Percentiles rank a stretch among this genome's conserved stretches.
Conservation (phyloP, 2,888 invertebrate genomes). For the Aporophyla nigra region DNA sequence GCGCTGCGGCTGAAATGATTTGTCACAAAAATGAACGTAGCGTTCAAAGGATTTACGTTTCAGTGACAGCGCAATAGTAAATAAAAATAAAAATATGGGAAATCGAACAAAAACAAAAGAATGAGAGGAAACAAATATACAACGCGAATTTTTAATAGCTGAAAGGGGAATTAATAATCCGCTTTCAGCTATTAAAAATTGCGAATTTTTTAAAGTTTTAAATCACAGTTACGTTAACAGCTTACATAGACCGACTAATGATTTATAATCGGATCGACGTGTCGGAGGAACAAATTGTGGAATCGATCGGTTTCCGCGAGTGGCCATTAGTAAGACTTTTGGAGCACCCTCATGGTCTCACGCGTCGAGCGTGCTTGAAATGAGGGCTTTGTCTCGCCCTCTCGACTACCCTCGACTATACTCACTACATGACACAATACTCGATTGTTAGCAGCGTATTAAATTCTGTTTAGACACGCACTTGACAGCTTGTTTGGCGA, state of each 20-base stretch:
- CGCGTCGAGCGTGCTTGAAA: slow-evolving; percentile 72
- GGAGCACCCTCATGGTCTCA: slow-evolving; percentile 76
- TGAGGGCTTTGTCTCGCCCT: slow-evolving; percentile 73
- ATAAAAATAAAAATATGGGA: slow-evolving; percentile 34
- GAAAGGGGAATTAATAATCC: not conserved
- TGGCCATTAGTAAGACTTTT: slow-evolving; percentile 78
- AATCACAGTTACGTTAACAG: not conserved
- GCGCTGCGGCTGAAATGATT: slow-evolving; percentile 49
- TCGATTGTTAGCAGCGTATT: slow-evolving; percentile 64
- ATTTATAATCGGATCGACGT: slow-evolving; percentile 39
- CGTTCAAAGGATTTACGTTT: slow-evolving; percentile 45
- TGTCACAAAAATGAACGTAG: slow-evolving; percentile 54
- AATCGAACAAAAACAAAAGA: slow-evolving; percentile 26
- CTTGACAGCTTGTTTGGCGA: slow-evolving; percentile 64
- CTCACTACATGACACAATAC: slow-evolving; percentile 74
- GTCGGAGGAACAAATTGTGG: slow-evolving; percentile 62
- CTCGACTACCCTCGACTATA: slow-evolving; percentile 55
- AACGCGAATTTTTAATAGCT: slow-evolving; percentile 8
- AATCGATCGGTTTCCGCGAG: slow-evolving; percentile 73
- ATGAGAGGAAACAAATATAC: slow-evolving; percentile 7
- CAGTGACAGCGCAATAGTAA: slow-evolving; percentile 44
- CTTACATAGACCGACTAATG: slow-evolving; percentile 6
- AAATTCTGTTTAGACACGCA: slow-evolving; percentile 66
- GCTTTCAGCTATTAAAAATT: too few species aligned
- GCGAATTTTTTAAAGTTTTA: not conserved